Conservation (phyloP, 2,888 invertebrate genomes). For the Sesamia inferens region DNA sequence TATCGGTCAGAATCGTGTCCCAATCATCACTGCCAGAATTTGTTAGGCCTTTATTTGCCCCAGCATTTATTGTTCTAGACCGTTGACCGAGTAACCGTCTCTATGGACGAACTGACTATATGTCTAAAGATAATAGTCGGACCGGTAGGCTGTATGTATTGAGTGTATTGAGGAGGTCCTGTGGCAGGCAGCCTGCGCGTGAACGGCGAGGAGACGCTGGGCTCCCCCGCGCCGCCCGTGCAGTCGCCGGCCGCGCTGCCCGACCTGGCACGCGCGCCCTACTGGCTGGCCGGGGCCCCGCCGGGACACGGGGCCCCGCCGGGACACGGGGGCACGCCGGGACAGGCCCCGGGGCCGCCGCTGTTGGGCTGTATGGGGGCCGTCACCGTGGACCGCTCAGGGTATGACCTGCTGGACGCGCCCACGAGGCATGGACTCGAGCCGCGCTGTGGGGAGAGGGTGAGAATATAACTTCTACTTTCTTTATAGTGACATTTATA, state of each 20-base stretch:
- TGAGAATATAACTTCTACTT: slow-evolving; percentile 70
- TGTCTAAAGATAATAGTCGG: too few relatives aligned
- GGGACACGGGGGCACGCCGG: slow-evolving; percentile 66
- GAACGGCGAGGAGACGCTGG: slow-evolving; percentile 92
- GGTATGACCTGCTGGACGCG: slow-evolving; percentile 93
- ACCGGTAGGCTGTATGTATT: slow-evolving; percentile 12
- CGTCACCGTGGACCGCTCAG: slow-evolving; percentile 92
- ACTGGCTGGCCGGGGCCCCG: slow-evolving; percentile 96
- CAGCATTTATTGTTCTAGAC: too few relatives aligned
- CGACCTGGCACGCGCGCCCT: slow-evolving; percentile 91
- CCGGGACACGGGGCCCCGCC: slow-evolving; percentile 87
- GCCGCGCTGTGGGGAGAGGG: slow-evolving; percentile 92
- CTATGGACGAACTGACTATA: too few relatives aligned
- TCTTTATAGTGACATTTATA: too few relatives aligned
- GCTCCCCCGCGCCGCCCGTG: slow-evolving; percentile 91
- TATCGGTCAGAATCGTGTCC: too few relatives aligned
- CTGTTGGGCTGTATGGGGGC: slow-evolving; percentile 96
- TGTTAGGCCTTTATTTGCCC: too few relatives aligned
- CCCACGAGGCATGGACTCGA: slow-evolving; percentile 93
- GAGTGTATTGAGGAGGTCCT: slow-evolving; percentile 70
- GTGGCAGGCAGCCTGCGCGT: slow-evolving; percentile 92
- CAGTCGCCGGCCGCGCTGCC: slow-evolving; percentile 90
- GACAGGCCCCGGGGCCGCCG: slow-evolving; percentile 58
- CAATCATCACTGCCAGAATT: too few relatives aligned
- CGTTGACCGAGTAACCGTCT: too few relatives aligned